Evolutionary conservation across 2,113 vertebrate species (phyloP).

Genomic region (Proterorhinus semilunaris): DNA sequence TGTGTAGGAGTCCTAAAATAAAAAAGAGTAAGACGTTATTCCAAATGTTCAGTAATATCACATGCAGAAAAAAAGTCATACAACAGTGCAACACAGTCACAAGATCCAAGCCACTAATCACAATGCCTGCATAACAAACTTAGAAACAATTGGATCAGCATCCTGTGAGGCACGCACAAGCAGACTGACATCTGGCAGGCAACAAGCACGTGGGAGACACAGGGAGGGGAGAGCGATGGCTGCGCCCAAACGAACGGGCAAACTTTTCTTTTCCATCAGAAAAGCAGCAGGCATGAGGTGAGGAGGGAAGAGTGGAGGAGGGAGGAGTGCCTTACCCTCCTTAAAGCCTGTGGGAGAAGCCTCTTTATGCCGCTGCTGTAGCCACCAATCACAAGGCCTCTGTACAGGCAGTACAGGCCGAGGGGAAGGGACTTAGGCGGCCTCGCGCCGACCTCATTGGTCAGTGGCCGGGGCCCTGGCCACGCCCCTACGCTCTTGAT

Average conservation of each 20-base stretch:
- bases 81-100: slow-evolving; percentile 28
- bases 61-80: slow-evolving; percentile 20
- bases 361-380: slow-evolving; percentile 78
- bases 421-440: slow-evolving; percentile 78
- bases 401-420: slow-evolving; percentile 80
- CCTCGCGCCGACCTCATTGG: slow-evolving; percentile 75
- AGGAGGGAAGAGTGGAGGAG: slow-evolving; percentile 50
- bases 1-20: slow-evolving; percentile 90
- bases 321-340: slow-evolving; percentile 79
- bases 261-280: slow-evolving; percentile 55
- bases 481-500: slow-evolving; percentile 74
- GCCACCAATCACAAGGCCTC: slow-evolving; percentile 79
- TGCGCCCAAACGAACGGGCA: slow-evolving; percentile 28
- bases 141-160: slow-evolving; percentile 39
- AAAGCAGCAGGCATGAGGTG: slow-evolving; percentile 68
- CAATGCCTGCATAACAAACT: slow-evolving; percentile 67
- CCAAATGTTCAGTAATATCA: neutral
- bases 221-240: slow-evolving; percentile 42
- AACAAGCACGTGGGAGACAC: slow-evolving; percentile 54
- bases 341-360: slow-evolving; percentile 76
- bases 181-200: slow-evolving; percentile 51
- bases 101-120: slow-evolving; percentile 54
- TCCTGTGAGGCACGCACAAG: slow-evolving; percentile 46
- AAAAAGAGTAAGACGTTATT: neutral
- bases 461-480: slow-evolving; percentile 64